These are phyloP conservation scores for Harpegnathos saltator DNA, from an alignment of 1,140 invertebrate species.

Conservation along the genomic window DNA sequence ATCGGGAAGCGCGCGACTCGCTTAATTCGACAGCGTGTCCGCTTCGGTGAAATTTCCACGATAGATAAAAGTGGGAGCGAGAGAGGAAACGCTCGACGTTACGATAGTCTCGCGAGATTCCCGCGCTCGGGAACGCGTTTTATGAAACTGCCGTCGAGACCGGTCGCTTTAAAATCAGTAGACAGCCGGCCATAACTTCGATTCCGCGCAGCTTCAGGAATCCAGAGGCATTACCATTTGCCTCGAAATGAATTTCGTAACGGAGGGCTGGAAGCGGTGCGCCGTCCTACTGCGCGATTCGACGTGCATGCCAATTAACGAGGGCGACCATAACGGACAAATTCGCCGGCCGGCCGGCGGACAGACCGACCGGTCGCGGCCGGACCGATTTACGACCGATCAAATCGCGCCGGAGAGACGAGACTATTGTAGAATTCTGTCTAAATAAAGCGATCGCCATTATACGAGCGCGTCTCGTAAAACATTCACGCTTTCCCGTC, in stretches of 20 bases:
- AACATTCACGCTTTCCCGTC: neutral
- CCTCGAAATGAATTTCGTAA: conserved; percentile 71
- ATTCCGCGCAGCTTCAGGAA: conserved; percentile 67
- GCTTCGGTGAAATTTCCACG: neutral
- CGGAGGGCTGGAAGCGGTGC: conserved; percentile 41
- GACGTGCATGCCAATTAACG: conserved; percentile 65
- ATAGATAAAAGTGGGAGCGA: neutral
- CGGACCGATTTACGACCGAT: conserved; percentile 53
- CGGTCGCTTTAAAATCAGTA: conserved; percentile 1
- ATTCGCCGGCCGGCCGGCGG: conserved; percentile 42
- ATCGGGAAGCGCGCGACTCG: neutral
- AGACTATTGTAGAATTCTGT: conserved; percentile 32
- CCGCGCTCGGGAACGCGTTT: neutral
- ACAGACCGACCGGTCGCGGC: neutral
- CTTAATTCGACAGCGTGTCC: neutral
- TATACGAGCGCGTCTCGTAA: neutral
- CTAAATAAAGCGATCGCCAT: conserved; percentile 5
- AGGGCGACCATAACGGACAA: conserved; percentile 31
- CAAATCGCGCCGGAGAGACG: conserved; percentile 7
- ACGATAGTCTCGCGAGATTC: neutral
- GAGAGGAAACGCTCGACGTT: too few relatives aligned
- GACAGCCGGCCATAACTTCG: conserved; percentile 19
- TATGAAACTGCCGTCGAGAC: too few relatives aligned
- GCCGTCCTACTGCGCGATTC: conserved; percentile 25
- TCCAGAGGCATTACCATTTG: conserved; percentile 72